Percentiles rank a stretch among this genome's conserved stretches.
Evolutionary conservation across 1,140 invertebrate species (phyloP).

Genomic region (Drosophila bocki): DNA sequence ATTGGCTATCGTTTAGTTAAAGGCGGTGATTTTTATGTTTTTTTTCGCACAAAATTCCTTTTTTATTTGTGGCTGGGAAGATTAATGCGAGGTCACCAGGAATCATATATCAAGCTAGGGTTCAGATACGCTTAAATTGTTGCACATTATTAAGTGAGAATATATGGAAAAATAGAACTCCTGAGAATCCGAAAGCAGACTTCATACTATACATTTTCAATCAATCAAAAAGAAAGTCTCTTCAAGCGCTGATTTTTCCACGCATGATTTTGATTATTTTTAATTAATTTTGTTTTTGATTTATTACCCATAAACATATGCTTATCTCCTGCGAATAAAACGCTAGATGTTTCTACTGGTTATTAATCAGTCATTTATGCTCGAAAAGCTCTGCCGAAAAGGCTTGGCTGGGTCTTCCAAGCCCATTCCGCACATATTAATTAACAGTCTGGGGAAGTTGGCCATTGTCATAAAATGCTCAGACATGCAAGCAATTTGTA

Average conservation of each 20-base stretch:
- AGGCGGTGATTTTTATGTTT: constrained; percentile 4
- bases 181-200: background rate
- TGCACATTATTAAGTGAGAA: constrained; percentile 2
- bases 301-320: constrained; percentile 29
- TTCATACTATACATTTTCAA: constrained; percentile 2
- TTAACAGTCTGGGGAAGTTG: constrained; percentile 50
- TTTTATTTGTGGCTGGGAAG: background rate
- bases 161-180: constrained; percentile 1
- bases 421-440: constrained; percentile 45
- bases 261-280: constrained; percentile 10
- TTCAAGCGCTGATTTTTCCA: constrained; percentile 19
- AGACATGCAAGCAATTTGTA: constrained; percentile 82
- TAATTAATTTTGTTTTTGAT: constrained; percentile 29
- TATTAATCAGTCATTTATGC: constrained; percentile 53
- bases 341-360: background rate
- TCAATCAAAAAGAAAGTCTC: constrained; percentile 29
- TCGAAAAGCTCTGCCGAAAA: constrained; percentile 16
- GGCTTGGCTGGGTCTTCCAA: constrained; percentile 20
- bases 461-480: constrained; percentile 71
- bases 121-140: constrained; percentile 7
- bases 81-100: constrained; percentile 7
- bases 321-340: constrained; percentile 30
- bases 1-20: constrained; percentile 5
- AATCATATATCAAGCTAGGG: constrained; percentile 19
- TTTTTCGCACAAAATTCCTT: background rate